Evolutionary conservation across 1,140 invertebrate genomes (phyloP), one percentile per base, ranked within the genome.

Genomic region (Anastrepha obliqua): DNA sequence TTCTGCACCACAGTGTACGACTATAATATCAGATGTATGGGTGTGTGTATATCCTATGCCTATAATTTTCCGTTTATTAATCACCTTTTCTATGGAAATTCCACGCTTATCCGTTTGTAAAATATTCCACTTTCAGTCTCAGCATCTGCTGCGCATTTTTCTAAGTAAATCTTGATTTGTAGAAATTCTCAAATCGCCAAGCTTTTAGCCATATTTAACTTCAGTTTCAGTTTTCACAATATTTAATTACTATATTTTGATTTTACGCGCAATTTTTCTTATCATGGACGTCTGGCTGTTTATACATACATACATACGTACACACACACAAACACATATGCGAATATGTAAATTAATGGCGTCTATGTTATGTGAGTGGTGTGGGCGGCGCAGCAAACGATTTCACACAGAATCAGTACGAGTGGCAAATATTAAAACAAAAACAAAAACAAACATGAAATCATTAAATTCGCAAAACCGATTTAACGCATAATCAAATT

Each of bases 181-280:
- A 29, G 47, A 55, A 81, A 55, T 20, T 81, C n/a, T 58, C 8
- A 55, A 81, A 81, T 29, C 44, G 44, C 17, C 17, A 7, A 55
- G 47, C 17, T 55, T 81, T 29, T 29, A 1, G 4, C 2, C 74
- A 55, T 55, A 20, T 55, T 81, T 17, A 51, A 81, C 51, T 55
- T 55, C 11, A 11, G 29, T 29, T 29, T 29, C 70, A 51, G 3
- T 81, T 81, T 81, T 55, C 74, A 81, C 74, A 81, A 9, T 81
- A 74, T 47, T 74, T 47, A 55, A 62, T 51, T 51, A 55, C 51
- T 58, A 4, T 81, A 55, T 81, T 81, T 55, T 9, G 74, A 81
- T 29, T 81, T 81, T 81, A 81, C 74, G 74, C 74, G 74, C 74
- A 81, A 81, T 81, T 81, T 81, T n/a, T 11, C 74, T 81, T 81